Evolutionary conservation across 1,140 invertebrate species (phyloP).

Genomic region (Lucilia sericata): DNA sequence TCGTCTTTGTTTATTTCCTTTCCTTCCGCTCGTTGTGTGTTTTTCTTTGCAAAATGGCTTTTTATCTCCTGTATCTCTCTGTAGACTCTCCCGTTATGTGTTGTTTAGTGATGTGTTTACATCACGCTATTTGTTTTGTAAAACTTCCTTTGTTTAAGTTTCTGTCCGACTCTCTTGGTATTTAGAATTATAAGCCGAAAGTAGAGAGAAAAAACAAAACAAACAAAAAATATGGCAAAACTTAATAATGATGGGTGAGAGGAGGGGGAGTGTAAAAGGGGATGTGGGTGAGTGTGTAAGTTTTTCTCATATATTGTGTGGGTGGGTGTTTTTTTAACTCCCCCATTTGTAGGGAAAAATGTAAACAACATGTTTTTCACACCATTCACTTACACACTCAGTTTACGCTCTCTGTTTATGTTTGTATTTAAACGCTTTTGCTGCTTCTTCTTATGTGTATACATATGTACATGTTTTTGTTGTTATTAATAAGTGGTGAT

Average conservation of each 20-base stretch:
- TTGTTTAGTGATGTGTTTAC: no score
- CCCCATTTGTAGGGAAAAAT: not conserved
- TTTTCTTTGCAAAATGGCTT: constrained; percentile 19
- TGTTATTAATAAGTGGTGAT: not conserved
- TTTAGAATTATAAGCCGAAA: not conserved
- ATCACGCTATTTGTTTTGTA: constrained; percentile 12
- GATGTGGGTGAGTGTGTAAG: not conserved
- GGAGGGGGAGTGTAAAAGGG: no score
- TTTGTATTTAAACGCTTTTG: not conserved
- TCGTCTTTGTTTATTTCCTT: constrained; percentile 12
- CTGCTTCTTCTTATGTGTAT: not conserved
- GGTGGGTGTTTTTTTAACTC: not conserved
- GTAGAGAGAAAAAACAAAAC: not conserved
- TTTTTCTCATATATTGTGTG: not conserved
- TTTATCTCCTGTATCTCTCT: no score
- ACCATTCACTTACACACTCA: not conserved
- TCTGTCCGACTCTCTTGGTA: not conserved
- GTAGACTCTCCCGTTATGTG: no score
- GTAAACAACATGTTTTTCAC: constrained; percentile 5
- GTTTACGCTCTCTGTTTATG: not conserved
- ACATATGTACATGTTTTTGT: no score
- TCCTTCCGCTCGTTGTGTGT: constrained; percentile 11
- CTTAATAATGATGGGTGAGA: not conserved
- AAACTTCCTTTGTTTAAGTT: not conserved
- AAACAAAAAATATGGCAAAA: not conserved